Conservation (phyloP, 2,888 invertebrate species). For the Saturnia pavonia region DNA sequence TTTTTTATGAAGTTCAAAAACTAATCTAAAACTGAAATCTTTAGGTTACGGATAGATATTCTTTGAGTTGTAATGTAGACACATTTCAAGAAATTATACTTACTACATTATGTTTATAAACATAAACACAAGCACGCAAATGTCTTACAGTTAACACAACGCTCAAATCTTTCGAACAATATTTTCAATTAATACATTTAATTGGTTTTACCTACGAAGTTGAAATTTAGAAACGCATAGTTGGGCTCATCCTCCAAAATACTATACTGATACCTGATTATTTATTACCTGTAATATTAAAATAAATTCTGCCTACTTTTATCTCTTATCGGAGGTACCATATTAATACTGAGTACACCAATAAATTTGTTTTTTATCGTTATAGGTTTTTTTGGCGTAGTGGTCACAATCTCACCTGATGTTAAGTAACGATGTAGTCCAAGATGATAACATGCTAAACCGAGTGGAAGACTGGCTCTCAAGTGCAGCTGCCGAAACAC, state of each 20-base stretch:
- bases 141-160: neutral
- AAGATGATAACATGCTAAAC: too few species aligned
- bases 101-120: too few species aligned
- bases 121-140: neutral
- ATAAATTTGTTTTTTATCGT: too few species aligned
- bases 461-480: too few species aligned
- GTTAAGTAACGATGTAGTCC: too few species aligned
- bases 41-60: neutral
- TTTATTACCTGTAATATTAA: neutral
- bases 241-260: neutral
- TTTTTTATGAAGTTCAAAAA: neutral
- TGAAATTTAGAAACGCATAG: neutral
- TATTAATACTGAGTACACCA: too few species aligned
- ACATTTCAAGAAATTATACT: too few species aligned
- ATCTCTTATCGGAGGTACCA: neutral
- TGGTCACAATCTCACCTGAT: too few species aligned
- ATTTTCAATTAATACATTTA: neutral
- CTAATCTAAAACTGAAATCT: neutral
- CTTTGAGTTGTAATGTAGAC: too few species aligned
- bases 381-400: too few species aligned
- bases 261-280: neutral
- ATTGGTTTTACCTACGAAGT: neutral
- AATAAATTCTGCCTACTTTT: neutral
- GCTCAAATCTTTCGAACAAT: neutral
- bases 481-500: too few species aligned